phyloP scores from a whole-genome alignment of 2,113 vertebrate species.

The Phaethon lepturus region DNA sequence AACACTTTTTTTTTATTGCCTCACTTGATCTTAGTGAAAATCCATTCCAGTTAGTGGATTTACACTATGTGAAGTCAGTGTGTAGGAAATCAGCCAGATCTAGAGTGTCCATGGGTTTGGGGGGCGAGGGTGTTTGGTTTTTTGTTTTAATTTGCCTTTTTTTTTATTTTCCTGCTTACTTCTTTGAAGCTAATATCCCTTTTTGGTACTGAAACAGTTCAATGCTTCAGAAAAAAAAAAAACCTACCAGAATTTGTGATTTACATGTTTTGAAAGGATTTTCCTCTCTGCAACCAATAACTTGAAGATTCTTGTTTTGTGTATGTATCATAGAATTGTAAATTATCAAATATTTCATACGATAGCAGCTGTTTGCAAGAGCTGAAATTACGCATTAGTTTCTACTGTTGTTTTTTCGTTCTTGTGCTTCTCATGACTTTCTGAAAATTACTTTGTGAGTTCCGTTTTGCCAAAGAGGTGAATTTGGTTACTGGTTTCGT shows the following conservation, averaged over 20 bases:
- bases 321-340: neutral
- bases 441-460: neutral
- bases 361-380: neutral
- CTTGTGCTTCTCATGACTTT: neutral
- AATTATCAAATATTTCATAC: neutral
- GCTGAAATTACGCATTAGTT: neutral
- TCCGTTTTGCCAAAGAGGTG: neutral
- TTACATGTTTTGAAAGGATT: neutral
- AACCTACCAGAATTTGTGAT: neutral
- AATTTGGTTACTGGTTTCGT: neutral
- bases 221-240: neutral
- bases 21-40: neutral
- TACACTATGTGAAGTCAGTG: neutral
- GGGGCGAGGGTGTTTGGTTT: accelerated
- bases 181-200: neutral
- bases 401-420: neutral
- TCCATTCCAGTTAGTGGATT: neutral
- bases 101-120: neutral
- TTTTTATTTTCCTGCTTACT: too few relatives aligned
- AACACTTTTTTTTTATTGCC: neutral
- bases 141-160: neutral
- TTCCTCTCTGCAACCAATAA: neutral
- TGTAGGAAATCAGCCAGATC: neutral
- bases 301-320: neutral
- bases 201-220: neutral